phyloP scores from a whole-genome alignment of 2,113 vertebrate genomes.

The Choloepus hoffmanni region DNA sequence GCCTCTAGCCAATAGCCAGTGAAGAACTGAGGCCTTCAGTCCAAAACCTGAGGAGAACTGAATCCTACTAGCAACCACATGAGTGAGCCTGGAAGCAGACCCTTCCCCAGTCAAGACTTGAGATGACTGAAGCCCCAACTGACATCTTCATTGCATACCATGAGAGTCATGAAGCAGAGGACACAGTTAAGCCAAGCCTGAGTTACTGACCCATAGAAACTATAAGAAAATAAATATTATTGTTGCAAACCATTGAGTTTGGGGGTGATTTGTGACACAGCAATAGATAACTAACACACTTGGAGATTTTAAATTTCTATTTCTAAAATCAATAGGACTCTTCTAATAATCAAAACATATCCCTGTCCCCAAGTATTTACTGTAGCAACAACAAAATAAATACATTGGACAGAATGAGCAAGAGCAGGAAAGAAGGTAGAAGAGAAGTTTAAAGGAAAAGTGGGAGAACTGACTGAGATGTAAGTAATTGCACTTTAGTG shows the following conservation, averaged over 20 bases:
- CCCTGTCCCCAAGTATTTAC: not conserved
- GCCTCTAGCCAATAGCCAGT: not conserved
- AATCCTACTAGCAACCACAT: not conserved
- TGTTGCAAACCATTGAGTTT: not conserved
- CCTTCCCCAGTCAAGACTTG: not conserved
- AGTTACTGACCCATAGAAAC: not conserved
- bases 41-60: not conserved
- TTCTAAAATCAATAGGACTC: not conserved
- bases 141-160: fast-evolving
- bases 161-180: not conserved
- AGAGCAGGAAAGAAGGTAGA: not conserved
- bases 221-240: not conserved
- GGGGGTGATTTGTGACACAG: not conserved
- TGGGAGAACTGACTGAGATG: not conserved
- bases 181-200: not conserved
- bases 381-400: slow-evolving; percentile 20
- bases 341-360: slow-evolving; percentile 12
- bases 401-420: not conserved
- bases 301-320: not conserved
- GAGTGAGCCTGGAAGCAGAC: not conserved
- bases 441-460: slow-evolving; percentile 34
- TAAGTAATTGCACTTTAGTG: not conserved
- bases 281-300: not conserved
- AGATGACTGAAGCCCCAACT: not conserved
- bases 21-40: not conserved